Conservation (phyloP, 2,888 invertebrate genomes). For the Mallateleia sp. region DNA sequence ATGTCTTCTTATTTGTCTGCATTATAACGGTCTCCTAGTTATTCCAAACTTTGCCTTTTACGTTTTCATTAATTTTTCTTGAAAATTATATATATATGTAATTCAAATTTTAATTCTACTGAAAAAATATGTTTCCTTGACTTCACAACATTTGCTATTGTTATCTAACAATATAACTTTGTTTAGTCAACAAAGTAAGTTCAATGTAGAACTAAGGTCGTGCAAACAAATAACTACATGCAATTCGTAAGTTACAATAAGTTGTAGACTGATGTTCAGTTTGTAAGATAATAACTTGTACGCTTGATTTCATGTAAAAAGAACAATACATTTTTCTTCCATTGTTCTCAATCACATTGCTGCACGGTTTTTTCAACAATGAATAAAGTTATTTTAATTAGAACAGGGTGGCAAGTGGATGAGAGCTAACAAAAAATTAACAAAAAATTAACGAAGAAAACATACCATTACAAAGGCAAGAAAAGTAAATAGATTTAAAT, state of each 20-base stretch:
- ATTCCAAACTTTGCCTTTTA: too few relatives aligned
- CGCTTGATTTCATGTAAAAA: not conserved
- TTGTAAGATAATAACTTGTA: conserved; percentile 16
- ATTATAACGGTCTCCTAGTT: too few relatives aligned
- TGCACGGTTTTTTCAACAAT: not conserved
- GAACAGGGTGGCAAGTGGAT: not conserved
- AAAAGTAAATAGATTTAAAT: not conserved
- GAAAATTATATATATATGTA: too few relatives aligned
- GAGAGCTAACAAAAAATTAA: not conserved
- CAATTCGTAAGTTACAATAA: conserved; percentile 12
- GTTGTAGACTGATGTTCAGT: conserved; percentile 5
- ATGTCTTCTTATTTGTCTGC: too few relatives aligned
- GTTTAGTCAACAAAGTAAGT: conserved; percentile 23
- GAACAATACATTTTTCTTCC: not conserved
- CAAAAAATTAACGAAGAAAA: not conserved
- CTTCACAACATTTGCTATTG: too few relatives aligned
- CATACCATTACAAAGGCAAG: not conserved
- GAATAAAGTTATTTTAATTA: conserved; percentile 8
- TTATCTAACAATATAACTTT: conserved; percentile 12
- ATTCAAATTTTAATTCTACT: too few relatives aligned
- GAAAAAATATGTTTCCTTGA: too few relatives aligned
- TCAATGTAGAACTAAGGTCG: conserved; percentile 10
- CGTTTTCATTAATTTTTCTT: too few relatives aligned
- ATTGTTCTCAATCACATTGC: not conserved
- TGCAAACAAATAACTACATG: conserved; percentile 23